Conservation (phyloP, 2,113 vertebrate genomes). For the Desmodus rotundus region DNA sequence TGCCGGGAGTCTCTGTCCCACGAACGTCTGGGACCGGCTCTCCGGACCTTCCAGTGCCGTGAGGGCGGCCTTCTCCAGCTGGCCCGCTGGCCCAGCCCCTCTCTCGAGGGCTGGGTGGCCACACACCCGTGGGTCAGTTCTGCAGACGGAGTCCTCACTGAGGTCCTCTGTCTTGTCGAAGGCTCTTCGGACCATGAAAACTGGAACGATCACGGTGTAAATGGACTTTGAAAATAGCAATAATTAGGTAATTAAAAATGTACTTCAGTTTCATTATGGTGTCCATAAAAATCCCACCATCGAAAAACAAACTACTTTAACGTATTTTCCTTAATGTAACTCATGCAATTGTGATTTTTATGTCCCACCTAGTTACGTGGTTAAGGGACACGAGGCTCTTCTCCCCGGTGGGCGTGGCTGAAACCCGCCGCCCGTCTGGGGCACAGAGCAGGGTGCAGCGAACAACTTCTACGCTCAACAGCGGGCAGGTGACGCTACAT, state of each 20-base stretch:
- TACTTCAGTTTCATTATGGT: conserved; percentile 78
- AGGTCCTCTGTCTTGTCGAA: conserved; percentile 39
- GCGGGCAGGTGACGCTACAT: conserved; percentile 81
- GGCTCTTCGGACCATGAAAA: conserved; percentile 75
- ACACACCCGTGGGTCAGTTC: too few relatives aligned
- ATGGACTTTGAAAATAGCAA: conserved; percentile 82
- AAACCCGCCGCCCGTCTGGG: conserved; percentile 71
- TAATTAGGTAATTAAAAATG: conserved; percentile 84
- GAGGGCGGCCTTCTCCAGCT: too few relatives aligned
- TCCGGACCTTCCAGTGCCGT: too few relatives aligned
- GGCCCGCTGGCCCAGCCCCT: too few relatives aligned
- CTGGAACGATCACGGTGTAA: conserved; percentile 74
- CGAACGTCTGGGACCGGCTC: too few relatives aligned
- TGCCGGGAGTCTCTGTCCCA: too few relatives aligned
- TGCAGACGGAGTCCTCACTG: too few relatives aligned
- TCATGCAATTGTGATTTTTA: conserved; percentile 82
- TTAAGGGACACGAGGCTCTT: conserved; percentile 81
- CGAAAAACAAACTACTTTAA: conserved; percentile 82
- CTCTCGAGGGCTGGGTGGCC: too few relatives aligned
- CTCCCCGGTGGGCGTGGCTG: conserved; percentile 82
- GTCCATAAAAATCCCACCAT: conserved; percentile 80
- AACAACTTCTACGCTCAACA: conserved; percentile 82
- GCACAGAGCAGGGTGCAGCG: conserved; percentile 80
- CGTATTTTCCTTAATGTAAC: conserved; percentile 84
- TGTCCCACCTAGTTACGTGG: conserved; percentile 80